These are phyloP conservation scores for Strix occidentalis DNA, from an alignment of 2,797 vertebrate genomes.

Conservation along the genomic window DNA sequence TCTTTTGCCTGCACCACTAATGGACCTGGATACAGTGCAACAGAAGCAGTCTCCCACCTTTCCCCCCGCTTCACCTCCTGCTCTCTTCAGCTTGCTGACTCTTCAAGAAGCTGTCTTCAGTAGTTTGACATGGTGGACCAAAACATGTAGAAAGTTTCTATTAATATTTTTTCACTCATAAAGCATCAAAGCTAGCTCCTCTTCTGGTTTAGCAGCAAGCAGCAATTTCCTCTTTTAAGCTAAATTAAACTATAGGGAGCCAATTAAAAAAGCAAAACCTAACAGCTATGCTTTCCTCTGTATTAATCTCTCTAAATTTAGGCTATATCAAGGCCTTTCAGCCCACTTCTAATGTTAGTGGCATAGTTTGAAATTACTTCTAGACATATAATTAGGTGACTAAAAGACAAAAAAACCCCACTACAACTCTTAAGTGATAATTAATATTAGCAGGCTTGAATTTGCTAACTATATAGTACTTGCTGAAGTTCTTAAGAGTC, in stretches of 20 bases:
- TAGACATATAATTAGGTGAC: neutral
- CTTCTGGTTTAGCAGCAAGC: constrained; percentile 22
- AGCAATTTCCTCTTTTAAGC: neutral
- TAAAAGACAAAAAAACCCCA: neutral
- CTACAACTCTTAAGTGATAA: neutral
- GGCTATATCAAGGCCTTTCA: neutral
- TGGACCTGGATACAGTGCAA: neutral
- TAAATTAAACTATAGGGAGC: constrained; percentile 10
- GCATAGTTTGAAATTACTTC: neutral
- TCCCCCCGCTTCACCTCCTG: neutral
- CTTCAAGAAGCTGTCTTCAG: neutral
- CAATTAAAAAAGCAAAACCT: constrained; percentile 7
- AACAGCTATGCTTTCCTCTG: neutral
- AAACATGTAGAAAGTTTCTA: neutral
- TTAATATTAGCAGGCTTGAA: neutral
- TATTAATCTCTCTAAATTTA: constrained; percentile 14
- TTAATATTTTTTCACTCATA: constrained; percentile 34
- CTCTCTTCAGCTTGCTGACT: neutral
- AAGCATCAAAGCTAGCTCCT: constrained; percentile 44
- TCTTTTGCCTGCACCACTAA: neutral
- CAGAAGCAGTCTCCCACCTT: neutral
- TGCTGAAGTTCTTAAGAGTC: neutral
- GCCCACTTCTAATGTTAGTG: neutral
- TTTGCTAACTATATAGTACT: neutral
- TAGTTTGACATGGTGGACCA: neutral